Base-by-base conservation (phyloP, 1,140 invertebrate genomes). In the Neoseiulus cucumeris region DNA sequence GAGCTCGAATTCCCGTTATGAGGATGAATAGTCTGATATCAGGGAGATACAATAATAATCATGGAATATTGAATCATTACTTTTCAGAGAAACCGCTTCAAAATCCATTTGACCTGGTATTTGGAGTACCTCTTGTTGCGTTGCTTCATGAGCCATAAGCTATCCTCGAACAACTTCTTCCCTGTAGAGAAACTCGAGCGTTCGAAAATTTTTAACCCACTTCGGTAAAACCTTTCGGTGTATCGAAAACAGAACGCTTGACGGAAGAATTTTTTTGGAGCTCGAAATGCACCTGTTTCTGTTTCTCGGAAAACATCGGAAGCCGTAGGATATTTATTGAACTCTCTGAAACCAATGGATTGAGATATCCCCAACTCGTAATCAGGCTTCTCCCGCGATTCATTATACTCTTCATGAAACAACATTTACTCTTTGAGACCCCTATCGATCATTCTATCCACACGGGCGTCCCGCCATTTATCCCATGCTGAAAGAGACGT, bases 291-390 rank as follows among this genome's bases (percentile, higher is more conserved):
- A 0, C 85, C 85, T 68, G 79, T 67, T 28, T 81, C 75, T 47
- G 76, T 78, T 44, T 78, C 71, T 69, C 77, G 77, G 71, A 87
- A 80, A 17, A 82, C 79, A 66, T 82, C 77, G 1, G 79, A 68
- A 66, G 91, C 71, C 70, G 85, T 80, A 67, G 92, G 76, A 76
- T 93, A 98, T 7, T 85, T 78, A 72, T 94, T 85, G 76, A 98
- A 98, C 77, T 98, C 93, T 78, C 98, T 98, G 73, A 96, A 91
- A 7, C 94, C 94, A 71, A 98, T 95, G 18, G 85, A 89, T 77
- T 98, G 94, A 74, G 95, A 91, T 64, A 97, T 85, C 17, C 94
- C 94, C 77, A 84, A 84, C 6, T 85, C 86, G 73, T 91, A 91
- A 77, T 90, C 85, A 82, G 73, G 42, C 75, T 75, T 64, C 85